A percentile compares a stretch with the other conserved stretches of the same genome.
Evolutionary conservation across 2,797 vertebrate genomes (phyloP).

Genomic region (Syngnathus rostellatus): DNA sequence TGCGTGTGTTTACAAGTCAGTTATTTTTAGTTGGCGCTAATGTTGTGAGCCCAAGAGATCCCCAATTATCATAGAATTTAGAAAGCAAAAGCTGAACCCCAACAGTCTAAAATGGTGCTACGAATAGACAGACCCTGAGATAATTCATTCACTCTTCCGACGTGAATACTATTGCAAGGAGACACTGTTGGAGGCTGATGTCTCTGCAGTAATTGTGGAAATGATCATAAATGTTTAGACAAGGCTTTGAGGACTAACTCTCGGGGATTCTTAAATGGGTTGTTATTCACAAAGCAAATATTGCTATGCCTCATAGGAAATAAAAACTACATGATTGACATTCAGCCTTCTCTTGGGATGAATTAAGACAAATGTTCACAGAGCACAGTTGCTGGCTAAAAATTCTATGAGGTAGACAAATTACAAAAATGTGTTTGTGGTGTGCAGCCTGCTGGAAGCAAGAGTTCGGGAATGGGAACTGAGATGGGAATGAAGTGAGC

Average conservation of each 20-base stretch:
- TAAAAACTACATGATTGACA: constrained; percentile 19
- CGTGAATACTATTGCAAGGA: constrained; percentile 49
- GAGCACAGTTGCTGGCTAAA: background rate
- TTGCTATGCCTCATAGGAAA: constrained; percentile 9
- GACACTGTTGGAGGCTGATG: constrained; percentile 43
- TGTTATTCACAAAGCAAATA: constrained; percentile 34
- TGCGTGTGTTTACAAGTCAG: constrained; percentile 4
- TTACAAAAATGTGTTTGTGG: background rate
- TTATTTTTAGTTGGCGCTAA: constrained; percentile 62
- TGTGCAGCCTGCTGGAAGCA: background rate
- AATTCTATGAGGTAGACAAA: background rate
- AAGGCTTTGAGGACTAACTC: constrained; percentile 21
- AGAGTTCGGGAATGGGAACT: constrained; percentile 13
- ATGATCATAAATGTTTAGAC: constrained; percentile 49
- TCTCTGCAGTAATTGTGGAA: constrained; percentile 55
- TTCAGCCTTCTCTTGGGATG: constrained; percentile 1
- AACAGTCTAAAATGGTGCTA: constrained; percentile 59
- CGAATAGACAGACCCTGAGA: constrained; percentile 67
- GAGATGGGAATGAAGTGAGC: constrained; percentile 19
- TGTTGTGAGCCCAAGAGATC: constrained; percentile 62
- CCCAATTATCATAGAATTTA: constrained; percentile 73
- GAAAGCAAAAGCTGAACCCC: constrained; percentile 65
- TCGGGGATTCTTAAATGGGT: constrained; percentile 24
- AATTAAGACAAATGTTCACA: background rate
- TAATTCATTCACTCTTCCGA: constrained; percentile 46